Evolutionary conservation across 2,797 vertebrate genomes (phyloP), one percentile per base, ranked within the genome.

Genomic region (Sebastes iracundus): DNA sequence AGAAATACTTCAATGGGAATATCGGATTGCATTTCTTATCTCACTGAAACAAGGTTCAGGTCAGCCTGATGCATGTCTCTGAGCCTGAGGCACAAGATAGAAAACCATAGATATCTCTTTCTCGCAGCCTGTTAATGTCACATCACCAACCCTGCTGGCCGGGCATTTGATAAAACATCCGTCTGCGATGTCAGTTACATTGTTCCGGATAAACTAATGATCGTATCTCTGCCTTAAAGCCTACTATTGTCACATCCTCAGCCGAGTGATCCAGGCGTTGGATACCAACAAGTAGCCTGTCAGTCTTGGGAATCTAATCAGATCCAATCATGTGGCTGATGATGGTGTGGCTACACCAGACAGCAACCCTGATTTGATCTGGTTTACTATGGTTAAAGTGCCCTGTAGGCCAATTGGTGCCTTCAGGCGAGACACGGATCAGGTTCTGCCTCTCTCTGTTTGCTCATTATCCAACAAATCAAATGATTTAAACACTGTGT

Each of bases 221-320:
- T 75, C 20, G 12, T 46, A 69, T 85, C 75, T 74, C 46, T 38
- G 42, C 67, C 25, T 82, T 72, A 77, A 80, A 80, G 68, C 56
- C 22, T 63, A 16, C 49, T 63, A 42, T 38, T 33, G 33, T 84
- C n/a, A 14, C 61, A 56, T 49, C 18, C 65, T 66, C 69, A 74
- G 63, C 60, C 1, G 1, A 62, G 38, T 13, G n/a, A 63, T 49
- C 22, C 6, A 14, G 49, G 61, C 11, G 16, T 63, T 63, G 66
- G 58, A 77, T 27, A 30, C 5, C 52, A 70, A 66, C 61, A 28
- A 68, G 35, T 14, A 16, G 1, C 27, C 56, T 64, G 59, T 72
- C 49, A 9, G 18, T 72, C 35, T 28, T 38, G 20, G 49, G 73
- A 75, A 75, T 74, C 58, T 32, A 69, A 81, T 87, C 69, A 62